Conservation (phyloP, 2,797 vertebrate genomes). For the Pangasius mekongensis region DNA sequence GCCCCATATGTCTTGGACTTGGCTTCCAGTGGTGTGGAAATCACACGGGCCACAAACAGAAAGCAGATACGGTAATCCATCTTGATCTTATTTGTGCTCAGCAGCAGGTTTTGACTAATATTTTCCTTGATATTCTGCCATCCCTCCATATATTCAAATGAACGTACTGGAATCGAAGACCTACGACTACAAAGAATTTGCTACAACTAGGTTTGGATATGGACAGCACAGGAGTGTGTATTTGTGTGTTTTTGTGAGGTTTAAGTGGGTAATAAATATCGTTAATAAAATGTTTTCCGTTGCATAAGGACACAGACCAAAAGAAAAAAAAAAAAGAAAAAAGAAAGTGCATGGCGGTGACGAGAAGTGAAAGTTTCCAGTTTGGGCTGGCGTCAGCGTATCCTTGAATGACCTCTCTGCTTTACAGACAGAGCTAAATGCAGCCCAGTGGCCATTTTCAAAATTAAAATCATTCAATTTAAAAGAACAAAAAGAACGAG, state of each 20-base stretch:
- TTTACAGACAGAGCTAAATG: constrained; percentile 46
- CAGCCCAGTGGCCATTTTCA: constrained; percentile 42
- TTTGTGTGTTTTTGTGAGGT: constrained; percentile 38
- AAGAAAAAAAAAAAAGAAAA: not conserved
- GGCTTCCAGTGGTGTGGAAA: constrained; percentile 68
- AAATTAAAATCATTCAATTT: constrained; percentile 48
- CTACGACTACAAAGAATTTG: constrained; percentile 12
- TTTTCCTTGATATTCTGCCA: constrained; percentile 75
- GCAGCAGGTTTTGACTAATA: constrained; percentile 72
- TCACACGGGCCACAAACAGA: constrained; percentile 68
- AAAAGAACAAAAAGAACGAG: constrained; percentile 8
- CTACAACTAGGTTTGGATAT: constrained; percentile 41
- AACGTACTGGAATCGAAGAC: constrained; percentile 54
- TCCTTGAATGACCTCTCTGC: constrained; percentile 70
- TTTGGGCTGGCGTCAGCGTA: constrained; percentile 51
- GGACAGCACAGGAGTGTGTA: constrained; percentile 52
- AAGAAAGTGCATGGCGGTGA: constrained; percentile 61
- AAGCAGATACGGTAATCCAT: constrained; percentile 73
- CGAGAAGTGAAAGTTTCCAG: constrained; percentile 65
- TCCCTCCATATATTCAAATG: constrained; percentile 22
- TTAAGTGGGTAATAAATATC: constrained; percentile 65
- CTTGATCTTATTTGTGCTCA: constrained; percentile 78
- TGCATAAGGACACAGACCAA: not conserved
- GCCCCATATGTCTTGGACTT: constrained; percentile 69
- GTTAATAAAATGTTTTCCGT: constrained; percentile 64